Evolutionary conservation across 2,888 invertebrate species (phyloP), one percentile per base, ranked within the genome.

Genomic region (Sabellastarte sp.): DNA sequence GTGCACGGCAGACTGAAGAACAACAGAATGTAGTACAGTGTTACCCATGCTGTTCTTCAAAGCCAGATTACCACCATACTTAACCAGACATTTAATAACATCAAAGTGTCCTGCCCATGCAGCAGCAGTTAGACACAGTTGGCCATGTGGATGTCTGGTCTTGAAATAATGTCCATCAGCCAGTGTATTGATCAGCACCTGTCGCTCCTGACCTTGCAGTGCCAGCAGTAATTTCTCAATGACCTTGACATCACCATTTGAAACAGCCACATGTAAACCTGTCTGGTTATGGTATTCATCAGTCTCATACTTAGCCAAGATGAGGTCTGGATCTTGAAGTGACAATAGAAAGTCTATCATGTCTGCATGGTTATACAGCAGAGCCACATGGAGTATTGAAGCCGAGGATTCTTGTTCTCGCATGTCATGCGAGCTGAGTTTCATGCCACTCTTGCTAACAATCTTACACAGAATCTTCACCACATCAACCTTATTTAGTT

Each of bases 241-340:
- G 50, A 70, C 60, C 4, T 57, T 60, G 2, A 66, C 59, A 52
- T 72, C 61, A n/a, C 67, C 70, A 51, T 70, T 72, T 10, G 68
- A 68, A 26, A 70, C 71, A 20, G 71, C 71, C 24, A 72, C 67
- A 56, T 72, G 71, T 15, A 72, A 61, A 24, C 66, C 61, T 15
- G 71, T 72, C 61, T 72, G 71, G 58, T 72, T 70, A 41, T 63
- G 59, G 57, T 72, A 72, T 31, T 72, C 68, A 5, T 60, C 61
- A 24, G 63, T 70, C 30, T 65, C 66, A 59, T 72, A 72, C 59
- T 68, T 70, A 15, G 68, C 70, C 55, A 70, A 58, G 20, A 72
- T 66, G 31, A 72, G 61, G 3, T 66, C 70, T 5, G 56, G 30
- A 41, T 72, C 70, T n/a, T 64, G 50, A 30, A 61, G 59, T 0